Base-by-base conservation (phyloP, 1,140 invertebrate species). In the Trichonephila clavata region DNA sequence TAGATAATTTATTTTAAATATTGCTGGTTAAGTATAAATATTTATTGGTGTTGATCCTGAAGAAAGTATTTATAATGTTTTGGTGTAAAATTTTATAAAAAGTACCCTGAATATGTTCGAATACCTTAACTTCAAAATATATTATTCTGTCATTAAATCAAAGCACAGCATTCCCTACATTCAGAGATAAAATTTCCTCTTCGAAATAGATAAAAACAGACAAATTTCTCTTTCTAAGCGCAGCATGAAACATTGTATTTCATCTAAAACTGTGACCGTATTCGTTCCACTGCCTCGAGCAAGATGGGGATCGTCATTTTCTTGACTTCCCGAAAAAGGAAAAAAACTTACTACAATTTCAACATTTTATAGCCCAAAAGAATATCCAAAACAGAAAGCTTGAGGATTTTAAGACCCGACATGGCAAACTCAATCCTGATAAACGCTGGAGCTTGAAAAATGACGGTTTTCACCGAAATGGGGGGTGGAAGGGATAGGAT, bases 341-440 rank as follows among this genome's bases (percentile, higher is more conserved):
- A 63, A 43, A 71, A 88, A 71, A 88, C 86, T 20, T 68, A 61
- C 39, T 65, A 60, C 86, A 87, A 87, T 39, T 88, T 68, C 63
- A 43, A n/a, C 60, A 57, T 88, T 88, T 88, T 88, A 43, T 68
- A 43, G 61, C 39, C 39, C 21, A 87, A 68, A 68, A 71, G 43
- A 88, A 68, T 61, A 32, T 39, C 59, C 27, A 68, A 88, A 60
- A 88, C 32, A 68, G 39, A 88, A 50, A n/a, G 61, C 57, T 71
- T 63, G 18, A 71, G 59, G 86, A 88, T 88, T 88, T 88, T 68
- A 88, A 88, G 39, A 88, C 63, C 86, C 86, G n/a, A 88, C 86
- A 88, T 65, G 63, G 61, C 86, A 21, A 63, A 20, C 27, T 63
- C 63, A 71, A 65, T 88, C 61, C 63, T 68, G 86, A 88, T 88